phyloP scores from a whole-genome alignment of 2,888 invertebrate species.

The Stegana nigrithorax region DNA sequence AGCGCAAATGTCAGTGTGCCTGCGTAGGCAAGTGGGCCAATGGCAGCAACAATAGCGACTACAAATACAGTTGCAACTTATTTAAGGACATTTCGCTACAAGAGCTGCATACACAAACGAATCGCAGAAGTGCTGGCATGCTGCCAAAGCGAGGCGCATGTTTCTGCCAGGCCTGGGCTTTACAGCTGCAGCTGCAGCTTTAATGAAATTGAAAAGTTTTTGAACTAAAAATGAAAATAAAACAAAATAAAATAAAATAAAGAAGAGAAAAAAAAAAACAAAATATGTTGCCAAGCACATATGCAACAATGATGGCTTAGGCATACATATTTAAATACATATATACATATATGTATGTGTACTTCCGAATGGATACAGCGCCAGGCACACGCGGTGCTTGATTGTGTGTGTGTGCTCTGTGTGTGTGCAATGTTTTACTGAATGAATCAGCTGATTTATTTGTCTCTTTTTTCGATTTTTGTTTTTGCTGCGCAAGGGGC shows the following conservation, averaged over 20 bases:
- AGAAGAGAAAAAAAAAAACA: too few relatives aligned
- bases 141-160: neutral
- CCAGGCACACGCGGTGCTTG: too few relatives aligned
- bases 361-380: too few relatives aligned
- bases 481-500: too few relatives aligned
- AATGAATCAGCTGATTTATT: conserved; percentile 62
- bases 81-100: neutral
- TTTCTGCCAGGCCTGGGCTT: conserved; percentile 37
- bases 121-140: neutral
- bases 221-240: conserved; percentile 25
- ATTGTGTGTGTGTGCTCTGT: too few relatives aligned
- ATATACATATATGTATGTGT: too few relatives aligned
- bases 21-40: neutral
- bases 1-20: neutral
- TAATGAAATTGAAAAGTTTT: conserved; percentile 51
- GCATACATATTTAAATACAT: too few relatives aligned
- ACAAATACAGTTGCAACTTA: neutral
- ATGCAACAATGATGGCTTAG: too few relatives aligned
- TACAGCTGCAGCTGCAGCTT: conserved; percentile 19
- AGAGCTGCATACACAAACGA: neutral
- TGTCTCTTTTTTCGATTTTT: too few relatives aligned
- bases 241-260: conserved; percentile 41
- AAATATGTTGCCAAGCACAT: too few relatives aligned
- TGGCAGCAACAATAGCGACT: neutral
- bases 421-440: conserved; percentile 43